Base-by-base conservation (phyloP, 1,140 invertebrate species). In the Psix sp. region DNA sequence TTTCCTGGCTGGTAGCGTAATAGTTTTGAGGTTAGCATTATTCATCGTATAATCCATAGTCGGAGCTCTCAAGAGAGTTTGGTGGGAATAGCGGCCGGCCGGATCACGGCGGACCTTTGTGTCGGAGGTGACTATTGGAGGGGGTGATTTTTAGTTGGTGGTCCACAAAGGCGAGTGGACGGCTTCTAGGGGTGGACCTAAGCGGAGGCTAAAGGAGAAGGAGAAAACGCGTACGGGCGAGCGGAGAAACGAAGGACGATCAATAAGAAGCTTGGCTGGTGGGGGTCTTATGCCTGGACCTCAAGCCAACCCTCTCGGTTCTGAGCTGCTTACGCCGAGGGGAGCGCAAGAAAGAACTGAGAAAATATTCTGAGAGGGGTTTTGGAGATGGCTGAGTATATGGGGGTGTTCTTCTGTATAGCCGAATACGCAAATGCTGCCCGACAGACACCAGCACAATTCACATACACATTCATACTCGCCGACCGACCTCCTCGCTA, bases 161-260 rank as follows among this genome's bases (percentile, higher is more conserved):
- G 82, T 79, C 82, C 81, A 84, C 83, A 85, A 85, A 84, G 82
- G 84, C 84, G 81, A 79, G 77, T 78, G 79, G 79, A 77, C 72
- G 68, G 77, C 79, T 75, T 73, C 79, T 76, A 79, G 78, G 80
- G 82, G 82, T 81, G 86, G 83, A 86, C 81, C 84, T 86, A 87
- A 86, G 86, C 84, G 76, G 79, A 80, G 82, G 81, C 85, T 82
- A 85, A 87, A 86, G 86, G 84, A 86, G 84, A 86, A 84, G 82
- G 84, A 84, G 84, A 85, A 82, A 81, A 78, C 52, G 65, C 84
- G 77, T 76, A 75, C 74, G 76, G 66, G 52, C 73, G 77, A 76
- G 80, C 76, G 78, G 76, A 81, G 71, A 63, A 78, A 78, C 79
- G 77, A 85, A 86, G 83, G 82, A 87, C 86, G 86, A 87, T 87